Base-by-base conservation (phyloP, 2,888 invertebrate genomes). In the Subacronicta megacephala region DNA sequence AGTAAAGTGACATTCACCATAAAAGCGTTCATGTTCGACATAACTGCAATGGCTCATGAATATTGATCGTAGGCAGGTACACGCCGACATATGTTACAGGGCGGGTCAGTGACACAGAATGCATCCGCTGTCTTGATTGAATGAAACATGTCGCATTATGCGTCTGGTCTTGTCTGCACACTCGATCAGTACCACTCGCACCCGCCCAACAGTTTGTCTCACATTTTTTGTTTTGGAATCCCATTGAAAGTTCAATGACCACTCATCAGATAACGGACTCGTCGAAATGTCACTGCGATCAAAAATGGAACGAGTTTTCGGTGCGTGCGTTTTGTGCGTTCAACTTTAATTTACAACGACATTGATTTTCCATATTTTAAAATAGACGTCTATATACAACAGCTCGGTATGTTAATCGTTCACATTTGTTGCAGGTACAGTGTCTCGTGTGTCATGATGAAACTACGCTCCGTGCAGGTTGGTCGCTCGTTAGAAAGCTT, bases 91-190 rank as follows among this genome's bases (percentile, higher is more conserved):
- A 70, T 73, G 73, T 76, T 80, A 65, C 74, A 78, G 75, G 52
- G 40, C 43, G 67, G 76, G 84, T 87, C 85, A 80, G 42, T 81
- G 86, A 78, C 87, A 69, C 65, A 80, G 74, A 80, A 77, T 78
- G 79, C 85, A 82, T 85, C 84, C 85, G 83, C 81, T 83, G 83
- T 78, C 82, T 87, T 88, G 86, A 90, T 90, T 91, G 83, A 90
- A 89, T 85, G 82, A 89, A 85, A 85, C 81, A 80, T 81, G 81
- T 72, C 77, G 74, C 75, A 74, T 72, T 76, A 74, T 67, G 71
- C 54, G 41, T 23, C 53, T 33, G 59, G 56, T 72, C 71, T 75
- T 64, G 73, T 64, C 70, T 76, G 72, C 64, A 63, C 61, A 65
- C 63, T 72, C 65, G 64, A 72, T 76, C 72, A 72, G 57, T 42